Conservation (phyloP, 2,888 invertebrate species). For the Oligia latruncula region DNA sequence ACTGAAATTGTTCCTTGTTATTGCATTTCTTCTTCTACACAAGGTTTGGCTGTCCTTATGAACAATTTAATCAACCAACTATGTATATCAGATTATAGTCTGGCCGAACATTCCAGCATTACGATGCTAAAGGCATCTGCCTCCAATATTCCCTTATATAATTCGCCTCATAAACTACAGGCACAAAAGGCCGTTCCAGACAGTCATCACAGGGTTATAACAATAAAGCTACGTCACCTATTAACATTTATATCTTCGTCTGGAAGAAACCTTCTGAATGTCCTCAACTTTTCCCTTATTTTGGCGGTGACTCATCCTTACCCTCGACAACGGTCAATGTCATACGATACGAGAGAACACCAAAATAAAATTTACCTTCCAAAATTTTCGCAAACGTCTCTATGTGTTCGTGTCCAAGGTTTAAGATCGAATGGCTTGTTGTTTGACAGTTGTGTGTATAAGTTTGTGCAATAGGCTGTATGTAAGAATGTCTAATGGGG, state of each 20-base stretch:
- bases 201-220: slow-evolving; percentile 51
- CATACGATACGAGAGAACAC: slow-evolving; percentile 68
- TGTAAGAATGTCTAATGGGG: slow-evolving; percentile 75
- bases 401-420: background rate
- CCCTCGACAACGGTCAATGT: slow-evolving; percentile 78
- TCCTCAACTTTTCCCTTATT: slow-evolving; percentile 60
- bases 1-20: background rate
- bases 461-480: slow-evolving; percentile 64
- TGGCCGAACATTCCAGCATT: background rate
- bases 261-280: slow-evolving; percentile 57
- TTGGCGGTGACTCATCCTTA: slow-evolving; percentile 69
- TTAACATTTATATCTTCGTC: slow-evolving; percentile 62
- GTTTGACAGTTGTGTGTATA: background rate
- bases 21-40: background rate
- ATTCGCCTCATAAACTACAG: slow-evolving; percentile 47
- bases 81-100: background rate
- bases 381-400: background rate
- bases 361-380: slow-evolving; percentile 14
- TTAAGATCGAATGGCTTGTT: slow-evolving; percentile 9
- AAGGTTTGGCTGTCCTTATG: background rate
- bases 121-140: slow-evolving; percentile 8
- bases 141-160: slow-evolving; percentile 29
- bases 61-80: background rate
- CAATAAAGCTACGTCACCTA: slow-evolving; percentile 60
- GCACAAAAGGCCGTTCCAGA: slow-evolving; percentile 44